Evolutionary conservation across 2,888 invertebrate genomes (phyloP).

Genomic region (Polydrusus cervinus): DNA sequence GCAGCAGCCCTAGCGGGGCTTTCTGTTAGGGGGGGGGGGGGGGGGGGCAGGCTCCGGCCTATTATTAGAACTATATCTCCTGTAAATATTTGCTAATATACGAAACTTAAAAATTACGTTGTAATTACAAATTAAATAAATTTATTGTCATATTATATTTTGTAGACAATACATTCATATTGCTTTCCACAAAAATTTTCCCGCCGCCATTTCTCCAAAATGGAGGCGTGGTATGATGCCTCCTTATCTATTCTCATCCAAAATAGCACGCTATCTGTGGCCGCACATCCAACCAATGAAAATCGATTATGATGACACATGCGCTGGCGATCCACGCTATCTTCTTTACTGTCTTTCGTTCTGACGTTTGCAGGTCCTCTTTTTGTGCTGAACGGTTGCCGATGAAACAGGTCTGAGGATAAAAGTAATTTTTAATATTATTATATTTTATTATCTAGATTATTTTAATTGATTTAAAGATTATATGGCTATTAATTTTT

Average conservation of each 20-base stretch:
- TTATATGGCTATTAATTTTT: no score
- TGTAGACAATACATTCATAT: neutral
- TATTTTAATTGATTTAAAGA: no score
- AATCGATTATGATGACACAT: conserved; percentile 34
- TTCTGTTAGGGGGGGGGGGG: no score
- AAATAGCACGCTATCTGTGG: conserved; percentile 49
- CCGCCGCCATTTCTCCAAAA: conserved; percentile 30
- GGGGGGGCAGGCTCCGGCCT: no score
- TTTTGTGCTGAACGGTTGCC: neutral
- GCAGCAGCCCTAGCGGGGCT: no score
- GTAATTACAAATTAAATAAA: no score
- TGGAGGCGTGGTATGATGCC: conserved; percentile 39
- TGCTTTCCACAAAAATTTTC: conserved; percentile 1
- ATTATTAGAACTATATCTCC: no score
- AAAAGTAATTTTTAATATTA: no score
- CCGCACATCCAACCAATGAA: conserved; percentile 51
- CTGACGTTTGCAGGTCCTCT: neutral
- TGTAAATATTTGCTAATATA: no score
- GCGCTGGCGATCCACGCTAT: conserved; percentile 35
- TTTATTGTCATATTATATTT: no score
- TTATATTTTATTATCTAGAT: no score
- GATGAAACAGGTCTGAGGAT: neutral
- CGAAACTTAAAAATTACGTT: no score
- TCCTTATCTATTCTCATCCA: conserved; percentile 53
- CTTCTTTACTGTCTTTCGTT: conserved; percentile 28